Evolutionary conservation across 1,140 invertebrate genomes (phyloP).

Genomic region (Vanessa atalanta): DNA sequence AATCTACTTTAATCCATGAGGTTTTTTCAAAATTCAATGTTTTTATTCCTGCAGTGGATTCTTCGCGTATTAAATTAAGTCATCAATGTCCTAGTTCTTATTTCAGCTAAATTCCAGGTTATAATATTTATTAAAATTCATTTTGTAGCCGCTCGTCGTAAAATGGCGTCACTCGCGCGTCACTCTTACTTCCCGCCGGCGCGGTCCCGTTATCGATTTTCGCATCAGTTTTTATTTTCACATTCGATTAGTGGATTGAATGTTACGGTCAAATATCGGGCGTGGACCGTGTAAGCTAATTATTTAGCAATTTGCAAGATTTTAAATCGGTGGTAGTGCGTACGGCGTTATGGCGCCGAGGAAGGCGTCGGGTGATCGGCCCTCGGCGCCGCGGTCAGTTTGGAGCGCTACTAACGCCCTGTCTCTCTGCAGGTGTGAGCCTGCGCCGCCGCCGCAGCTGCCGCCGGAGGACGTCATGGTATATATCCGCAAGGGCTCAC

Average conservation of each 20-base stretch:
- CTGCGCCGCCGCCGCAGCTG: conserved; percentile 78
- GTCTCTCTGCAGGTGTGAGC: conserved; percentile 82
- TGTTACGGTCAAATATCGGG: conserved; percentile 59
- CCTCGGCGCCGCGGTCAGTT: conserved; percentile 65
- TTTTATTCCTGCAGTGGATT: conserved; percentile 67
- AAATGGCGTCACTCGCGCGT: conserved; percentile 78
- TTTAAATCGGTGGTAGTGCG: conserved; percentile 75
- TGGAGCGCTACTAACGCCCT: conserved; percentile 81
- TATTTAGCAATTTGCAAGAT: conserved; percentile 68
- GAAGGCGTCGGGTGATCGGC: conserved; percentile 34
- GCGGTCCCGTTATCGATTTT: conserved; percentile 74
- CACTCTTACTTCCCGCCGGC: conserved; percentile 66
- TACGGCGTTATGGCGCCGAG: conserved; percentile 43
- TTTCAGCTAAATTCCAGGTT: conserved; percentile 68
- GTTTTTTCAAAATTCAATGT: conserved; percentile 74
- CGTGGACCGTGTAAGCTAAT: conserved; percentile 48
- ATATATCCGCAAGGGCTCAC: conserved; percentile 84
- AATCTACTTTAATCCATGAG: conserved; percentile 70
- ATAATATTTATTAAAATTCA: conserved; percentile 56
- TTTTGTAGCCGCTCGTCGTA: conserved; percentile 71
- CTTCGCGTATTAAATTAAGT: conserved; percentile 61
- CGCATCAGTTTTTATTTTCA: conserved; percentile 48
- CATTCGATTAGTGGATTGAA: conserved; percentile 55
- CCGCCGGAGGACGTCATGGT: conserved; percentile 82
- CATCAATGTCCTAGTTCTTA: conserved; percentile 69